Evolutionary conservation across 92 coral and sea anemone genomes (phyloP).

Genomic region (Blastomussa wellsi): DNA sequence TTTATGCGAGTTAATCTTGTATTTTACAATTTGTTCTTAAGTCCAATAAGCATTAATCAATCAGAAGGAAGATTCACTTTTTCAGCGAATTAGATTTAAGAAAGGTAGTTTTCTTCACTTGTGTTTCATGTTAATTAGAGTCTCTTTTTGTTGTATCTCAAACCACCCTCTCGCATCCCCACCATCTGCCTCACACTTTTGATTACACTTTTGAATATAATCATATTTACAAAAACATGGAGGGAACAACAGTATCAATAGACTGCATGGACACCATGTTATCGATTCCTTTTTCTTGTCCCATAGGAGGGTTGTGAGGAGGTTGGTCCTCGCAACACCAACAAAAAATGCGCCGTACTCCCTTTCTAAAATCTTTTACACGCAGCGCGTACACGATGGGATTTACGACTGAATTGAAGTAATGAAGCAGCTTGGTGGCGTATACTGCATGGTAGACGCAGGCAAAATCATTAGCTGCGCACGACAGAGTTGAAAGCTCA

Average conservation of each 20-base stretch:
- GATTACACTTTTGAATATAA: too few relatives aligned
- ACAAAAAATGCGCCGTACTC: conserved; percentile 48
- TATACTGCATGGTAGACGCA: conserved; percentile 52
- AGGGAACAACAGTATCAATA: conserved; percentile 39
- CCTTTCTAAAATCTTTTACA: conserved; percentile 58
- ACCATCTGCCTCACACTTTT: too few relatives aligned
- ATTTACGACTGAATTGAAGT: conserved; percentile 64
- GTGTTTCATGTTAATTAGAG: too few relatives aligned
- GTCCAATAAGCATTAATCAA: too few relatives aligned
- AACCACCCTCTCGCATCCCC: too few relatives aligned
- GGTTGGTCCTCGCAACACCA: background rate
- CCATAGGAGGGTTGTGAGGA: conserved; percentile 30
- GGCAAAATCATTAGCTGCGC: conserved; percentile 8
- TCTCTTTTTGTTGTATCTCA: too few relatives aligned
- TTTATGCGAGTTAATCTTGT: too few relatives aligned
- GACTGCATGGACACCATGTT: conserved; percentile 47
- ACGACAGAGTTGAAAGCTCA: background rate
- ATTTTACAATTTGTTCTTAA: too few relatives aligned
- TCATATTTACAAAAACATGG: conserved; percentile 44
- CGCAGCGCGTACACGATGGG: conserved; percentile 65
- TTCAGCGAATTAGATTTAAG: too few relatives aligned
- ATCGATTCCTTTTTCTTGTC: conserved; percentile 32
- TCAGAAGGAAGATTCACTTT: too few relatives aligned
- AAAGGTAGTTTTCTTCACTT: too few relatives aligned
- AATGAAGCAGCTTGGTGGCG: conserved; percentile 64